These are phyloP conservation scores for Valencia hispanica DNA, from an alignment of 2,797 vertebrate species.

Conservation along the genomic window DNA sequence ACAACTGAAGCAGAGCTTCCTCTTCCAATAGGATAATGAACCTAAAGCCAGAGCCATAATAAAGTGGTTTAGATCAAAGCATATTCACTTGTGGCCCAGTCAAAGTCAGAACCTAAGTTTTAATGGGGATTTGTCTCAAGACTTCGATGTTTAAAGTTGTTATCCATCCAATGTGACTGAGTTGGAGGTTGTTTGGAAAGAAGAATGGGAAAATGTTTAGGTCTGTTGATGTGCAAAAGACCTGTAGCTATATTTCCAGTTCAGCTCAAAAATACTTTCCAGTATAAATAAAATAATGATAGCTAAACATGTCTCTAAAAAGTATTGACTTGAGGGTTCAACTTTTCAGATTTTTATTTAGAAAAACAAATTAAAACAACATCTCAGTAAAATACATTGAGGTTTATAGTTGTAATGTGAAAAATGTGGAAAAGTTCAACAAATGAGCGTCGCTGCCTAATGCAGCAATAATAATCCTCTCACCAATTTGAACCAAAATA, in stretches of 20 bases:
- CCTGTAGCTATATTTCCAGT: background rate
- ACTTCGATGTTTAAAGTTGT: background rate
- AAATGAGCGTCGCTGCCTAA: background rate
- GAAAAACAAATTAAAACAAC: background rate
- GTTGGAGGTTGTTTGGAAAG: background rate
- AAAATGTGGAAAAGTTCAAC: background rate
- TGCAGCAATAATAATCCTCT: background rate
- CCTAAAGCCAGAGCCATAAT: background rate
- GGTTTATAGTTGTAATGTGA: background rate
- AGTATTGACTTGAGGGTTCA: background rate
- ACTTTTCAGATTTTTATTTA: background rate
- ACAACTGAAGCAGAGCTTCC: background rate
- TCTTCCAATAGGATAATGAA: background rate
- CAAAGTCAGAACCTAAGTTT: background rate
- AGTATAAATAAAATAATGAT: background rate
- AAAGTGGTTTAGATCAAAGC: no score
- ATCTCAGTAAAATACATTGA: background rate
- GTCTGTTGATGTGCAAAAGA: background rate
- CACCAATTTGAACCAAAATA: background rate
- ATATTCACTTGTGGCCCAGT: no score
- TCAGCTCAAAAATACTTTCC: background rate
- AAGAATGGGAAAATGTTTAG: background rate
- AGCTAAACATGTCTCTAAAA: background rate
- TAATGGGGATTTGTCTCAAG: background rate
- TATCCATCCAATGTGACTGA: background rate